Evolutionary conservation across 2,113 vertebrate genomes (phyloP), one percentile per base, ranked within the genome.

Genomic region (Brachionichthys hirsutus): DNA sequence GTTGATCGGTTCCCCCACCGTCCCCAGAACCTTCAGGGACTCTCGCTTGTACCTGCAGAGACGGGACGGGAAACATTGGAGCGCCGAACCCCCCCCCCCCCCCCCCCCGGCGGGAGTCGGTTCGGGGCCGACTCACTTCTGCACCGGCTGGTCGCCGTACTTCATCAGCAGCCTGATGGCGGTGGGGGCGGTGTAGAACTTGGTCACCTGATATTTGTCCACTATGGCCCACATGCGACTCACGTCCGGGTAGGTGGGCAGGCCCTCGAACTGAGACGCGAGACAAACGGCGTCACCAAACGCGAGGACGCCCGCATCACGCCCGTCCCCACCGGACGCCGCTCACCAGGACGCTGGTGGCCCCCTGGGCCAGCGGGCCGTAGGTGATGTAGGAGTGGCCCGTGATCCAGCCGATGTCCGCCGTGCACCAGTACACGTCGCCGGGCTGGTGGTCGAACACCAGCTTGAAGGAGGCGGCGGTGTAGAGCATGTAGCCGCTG

Each of bases 361-460:
- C 96, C 10, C 95, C 97, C 0, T 98, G 96, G 9, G 94, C 95
- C 85, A 99, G 82, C 2, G 97, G 97, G 4, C 96, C 97, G 0
- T 99, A 99, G 6, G 94, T 93, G 88, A 98, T 86, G 81, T 98
- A 99, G 62, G 97, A 98, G 80, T 99, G 97, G 6, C 97, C 97
- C 0, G 97, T 98, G 77, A 98, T 98, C 97, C 97, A 99, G 0
- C 97, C 96, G 2, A 98, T 94, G 85, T 99, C 97, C 0, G 96
- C 97, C 0, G 97, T 99, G 90, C 97, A 99, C 97, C 97, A 99
- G 87, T 95, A 99, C 36, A 99, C 77, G 19, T 99, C 97, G 8
- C 93, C 91, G 0, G 90, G 76, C 24, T 95, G 95, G 85, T 98
- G 87, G 90, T 99, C 96, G 46, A 99, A 99, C 69, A 99, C 97